Conservation (phyloP, 1,140 invertebrate genomes). For the Sitobion miscanthi region DNA sequence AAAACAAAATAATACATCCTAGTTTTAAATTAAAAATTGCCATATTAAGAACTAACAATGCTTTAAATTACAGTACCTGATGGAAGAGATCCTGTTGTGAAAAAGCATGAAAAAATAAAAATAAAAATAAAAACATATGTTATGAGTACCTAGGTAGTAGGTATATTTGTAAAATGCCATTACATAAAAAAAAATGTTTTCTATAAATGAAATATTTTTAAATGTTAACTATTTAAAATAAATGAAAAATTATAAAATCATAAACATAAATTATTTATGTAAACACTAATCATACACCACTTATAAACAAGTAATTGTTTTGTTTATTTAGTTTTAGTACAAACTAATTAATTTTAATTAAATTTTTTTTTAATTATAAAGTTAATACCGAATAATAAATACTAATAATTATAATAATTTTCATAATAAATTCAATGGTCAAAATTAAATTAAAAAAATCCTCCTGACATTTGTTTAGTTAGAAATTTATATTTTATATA, state of each 20-base stretch:
- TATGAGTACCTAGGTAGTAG: background rate
- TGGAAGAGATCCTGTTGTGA: slow-evolving; percentile 56
- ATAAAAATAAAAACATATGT: slow-evolving; percentile 38
- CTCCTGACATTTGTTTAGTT: background rate
- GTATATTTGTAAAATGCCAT: slow-evolving; percentile 12
- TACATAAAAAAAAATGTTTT: background rate
- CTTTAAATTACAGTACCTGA: slow-evolving; percentile 52
- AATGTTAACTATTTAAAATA: background rate
- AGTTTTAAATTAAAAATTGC: background rate
- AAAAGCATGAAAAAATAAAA: slow-evolving; percentile 52
- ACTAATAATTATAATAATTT: background rate
- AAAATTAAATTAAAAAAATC: background rate
- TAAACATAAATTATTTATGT: background rate
- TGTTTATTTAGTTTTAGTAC: background rate
- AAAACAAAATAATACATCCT: background rate
- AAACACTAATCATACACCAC: background rate
- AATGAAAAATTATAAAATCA: background rate
- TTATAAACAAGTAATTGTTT: background rate
- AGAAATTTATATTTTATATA: slow-evolving; percentile 2
- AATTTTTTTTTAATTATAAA: background rate
- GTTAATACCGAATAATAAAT: background rate
- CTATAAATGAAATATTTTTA: slow-evolving; percentile 23
- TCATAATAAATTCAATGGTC: slow-evolving; percentile 9
- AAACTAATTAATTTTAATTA: background rate
- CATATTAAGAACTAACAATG: slow-evolving; percentile 37